Base-by-base conservation (phyloP, 2,797 vertebrate genomes). In the Oreochromis mossambicus region DNA sequence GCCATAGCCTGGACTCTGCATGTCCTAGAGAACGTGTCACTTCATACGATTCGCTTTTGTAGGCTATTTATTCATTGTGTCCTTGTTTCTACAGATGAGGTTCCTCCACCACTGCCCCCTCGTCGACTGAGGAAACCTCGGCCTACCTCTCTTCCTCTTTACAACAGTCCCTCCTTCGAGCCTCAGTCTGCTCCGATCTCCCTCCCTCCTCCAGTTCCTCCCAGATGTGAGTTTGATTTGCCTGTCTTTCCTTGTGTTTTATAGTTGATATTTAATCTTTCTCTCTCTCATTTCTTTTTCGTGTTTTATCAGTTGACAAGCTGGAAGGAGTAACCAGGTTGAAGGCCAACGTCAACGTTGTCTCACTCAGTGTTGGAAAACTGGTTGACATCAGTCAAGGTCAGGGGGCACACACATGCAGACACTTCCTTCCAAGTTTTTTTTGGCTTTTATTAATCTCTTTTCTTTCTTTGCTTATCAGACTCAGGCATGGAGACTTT, bases 291-390 rank as follows among this genome's bases (percentile, higher is more conserved):
- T 26, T 21, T 7, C 19, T 68, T 24, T 21, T n/a, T 43, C 1
- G 1, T 50, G 0, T 54, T 24, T 51, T n/a, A 13, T n/a, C 82
- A 95, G 95, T 70, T 14, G 78, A 87, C 32, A 92, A 90, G 41
- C 24, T 46, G 52, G 88, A 84, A 13, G 81, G 52, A 29, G 87
- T 86, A 36, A 87, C 15, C 63, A 19, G 46, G 11, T 54, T 92
- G 19, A 93, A 83, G 38, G 94, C 92, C 36, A 96, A 96, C 52
- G 86, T 96, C 56, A 97, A 97, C 3, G 92, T 96, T 1, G 77
- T 96, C 34, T 96, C 92, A 2, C 82, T 96, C 8, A 85, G 81
- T 10, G 56, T 96, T 5, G 95, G 94, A 10, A 90, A 87, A 38
- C 94, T 97, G 34, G 95, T 95, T 24, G 89, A 96, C 34, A 83